Evolutionary conservation across 2,797 vertebrate species (phyloP), one percentile per base, ranked within the genome.

Genomic region (Urophycis tenuis): DNA sequence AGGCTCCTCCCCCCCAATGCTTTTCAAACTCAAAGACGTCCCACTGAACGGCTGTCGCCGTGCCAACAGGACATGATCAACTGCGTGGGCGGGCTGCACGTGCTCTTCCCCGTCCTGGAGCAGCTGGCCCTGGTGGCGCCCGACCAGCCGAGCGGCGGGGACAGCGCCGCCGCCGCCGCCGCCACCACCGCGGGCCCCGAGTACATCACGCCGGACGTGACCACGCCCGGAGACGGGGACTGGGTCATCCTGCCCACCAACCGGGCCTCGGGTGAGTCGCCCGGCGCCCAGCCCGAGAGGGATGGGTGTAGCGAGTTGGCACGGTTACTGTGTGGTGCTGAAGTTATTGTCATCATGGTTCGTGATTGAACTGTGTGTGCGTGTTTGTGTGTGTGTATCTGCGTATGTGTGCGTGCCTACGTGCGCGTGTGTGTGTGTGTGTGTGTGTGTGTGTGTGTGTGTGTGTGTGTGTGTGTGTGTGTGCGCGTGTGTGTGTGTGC

Each of bases 21-120:
- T 15, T 49, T 22, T 49, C 45, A 49, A 19, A 22, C 6, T 0
- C 9, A 60, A 60, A 7, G 49, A n/a, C 1, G 6, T 5, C 49
- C 17, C 17, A 3, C 17, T 49, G 12, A 49, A 29, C 10, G n/a
- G 9, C 60, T 29, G 60, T 14, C 4, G n/a, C 60, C 60, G 25
- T 67, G 60, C n/a, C 60, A 29, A 67, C 86, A 99, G 97, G 97
- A 99, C 81, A 93, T 96, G 92, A 96, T 99, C 85, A 99, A 98
- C 87, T 97, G 96, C 74, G 94, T 96, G 71, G 97, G 97, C 49
- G 97, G 97, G 30, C 80, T 98, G 70, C 94, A 95, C 32, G 94
- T 96, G 74, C 90, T 99, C 17, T 94, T 98, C 82, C 97, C 97
- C 0, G 39, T 99, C 17, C 87, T 99, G 92, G 97, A 98, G 87